Conservation (phyloP, 2,113 vertebrate genomes). For the Vicugna pacos region DNA sequence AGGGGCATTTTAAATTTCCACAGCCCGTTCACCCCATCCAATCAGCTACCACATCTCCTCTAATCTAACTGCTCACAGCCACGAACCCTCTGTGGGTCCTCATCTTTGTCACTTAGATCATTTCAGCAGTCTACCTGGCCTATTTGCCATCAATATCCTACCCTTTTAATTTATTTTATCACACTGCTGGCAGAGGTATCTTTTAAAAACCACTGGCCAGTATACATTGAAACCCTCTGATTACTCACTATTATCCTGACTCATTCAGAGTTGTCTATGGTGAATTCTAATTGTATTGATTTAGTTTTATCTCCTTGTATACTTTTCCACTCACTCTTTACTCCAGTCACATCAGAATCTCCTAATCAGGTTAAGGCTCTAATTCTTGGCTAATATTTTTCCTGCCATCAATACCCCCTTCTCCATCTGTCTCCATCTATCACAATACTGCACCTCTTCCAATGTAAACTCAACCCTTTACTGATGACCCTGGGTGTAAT, state of each 20-base stretch:
- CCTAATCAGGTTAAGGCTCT: neutral
- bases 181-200: neutral
- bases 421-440: neutral
- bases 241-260: neutral
- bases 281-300: neutral
- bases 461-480: neutral
- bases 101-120: neutral
- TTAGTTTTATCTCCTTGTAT: neutral
- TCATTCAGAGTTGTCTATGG: neutral
- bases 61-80: neutral
- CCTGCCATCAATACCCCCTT: neutral
- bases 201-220: slow-evolving; percentile 27
- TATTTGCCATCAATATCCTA: neutral
- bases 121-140: neutral
- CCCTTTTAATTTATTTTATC: neutral
- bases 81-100: neutral
- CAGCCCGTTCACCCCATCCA: neutral
- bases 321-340: neutral
- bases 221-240: neutral
- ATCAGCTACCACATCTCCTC: neutral
- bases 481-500: neutral
- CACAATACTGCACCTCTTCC: neutral
- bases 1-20: neutral
- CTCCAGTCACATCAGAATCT: neutral
- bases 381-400: neutral